phyloP scores from a whole-genome alignment of 2,113 vertebrate species.

The Cranoglanis bouderius region DNA sequence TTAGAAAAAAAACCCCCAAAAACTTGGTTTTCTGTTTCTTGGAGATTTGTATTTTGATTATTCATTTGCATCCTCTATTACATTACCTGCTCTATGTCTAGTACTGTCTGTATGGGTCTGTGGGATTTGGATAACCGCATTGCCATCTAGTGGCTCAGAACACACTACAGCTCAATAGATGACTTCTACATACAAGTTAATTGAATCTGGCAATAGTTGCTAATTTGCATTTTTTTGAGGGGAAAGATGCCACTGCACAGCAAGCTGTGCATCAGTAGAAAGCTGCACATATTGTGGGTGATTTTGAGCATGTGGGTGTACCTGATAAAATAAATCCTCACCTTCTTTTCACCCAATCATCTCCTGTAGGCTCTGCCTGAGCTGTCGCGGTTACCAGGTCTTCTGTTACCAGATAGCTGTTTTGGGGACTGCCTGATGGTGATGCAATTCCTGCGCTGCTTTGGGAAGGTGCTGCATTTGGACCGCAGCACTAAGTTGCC shows the following conservation, averaged over 20 bases:
- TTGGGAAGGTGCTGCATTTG: slow-evolving; percentile 90
- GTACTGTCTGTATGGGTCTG: not conserved
- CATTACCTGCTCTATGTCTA: not conserved
- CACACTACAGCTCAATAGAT: not conserved
- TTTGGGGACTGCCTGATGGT: slow-evolving; percentile 94
- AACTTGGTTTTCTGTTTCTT: too few relatives aligned
- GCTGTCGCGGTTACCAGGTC: slow-evolving; percentile 84
- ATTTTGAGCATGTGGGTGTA: not conserved
- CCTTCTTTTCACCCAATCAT: slow-evolving; percentile 14
- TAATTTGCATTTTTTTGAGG: not conserved
- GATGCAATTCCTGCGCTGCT: slow-evolving; percentile 90
- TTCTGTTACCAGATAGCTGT: slow-evolving; percentile 82
- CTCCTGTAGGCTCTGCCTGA: slow-evolving; percentile 83
- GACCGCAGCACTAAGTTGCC: slow-evolving; percentile 80
- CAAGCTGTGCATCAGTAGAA: not conserved
- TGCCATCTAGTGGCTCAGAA: slow-evolving; percentile 67
- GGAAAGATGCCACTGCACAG: not conserved
- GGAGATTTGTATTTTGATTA: not conserved
- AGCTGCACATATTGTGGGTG: not conserved
- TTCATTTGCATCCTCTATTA: not conserved
- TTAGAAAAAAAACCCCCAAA: too few relatives aligned
- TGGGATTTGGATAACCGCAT: slow-evolving; percentile 48
- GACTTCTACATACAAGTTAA: not conserved
- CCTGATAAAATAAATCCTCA: not conserved
- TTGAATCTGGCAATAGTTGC: not conserved